phyloP scores from a whole-genome alignment of 2,113 vertebrate species.

The Sigmodon hispidus region DNA sequence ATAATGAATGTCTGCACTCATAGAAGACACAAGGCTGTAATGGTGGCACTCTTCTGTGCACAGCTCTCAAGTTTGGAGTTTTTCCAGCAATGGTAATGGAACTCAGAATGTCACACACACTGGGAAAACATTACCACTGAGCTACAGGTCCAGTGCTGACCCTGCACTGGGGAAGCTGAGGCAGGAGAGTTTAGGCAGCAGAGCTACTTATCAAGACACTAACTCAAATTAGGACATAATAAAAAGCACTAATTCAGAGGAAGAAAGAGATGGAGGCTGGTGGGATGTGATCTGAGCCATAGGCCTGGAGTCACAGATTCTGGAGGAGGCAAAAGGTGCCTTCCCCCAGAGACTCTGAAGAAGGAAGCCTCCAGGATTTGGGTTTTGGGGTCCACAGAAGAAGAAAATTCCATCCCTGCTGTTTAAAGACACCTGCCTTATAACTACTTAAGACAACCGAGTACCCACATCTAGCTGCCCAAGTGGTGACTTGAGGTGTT shows the following conservation, averaged over 20 bases:
- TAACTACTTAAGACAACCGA: fast-evolving
- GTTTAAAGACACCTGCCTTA: background rate
- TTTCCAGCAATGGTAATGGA: background rate
- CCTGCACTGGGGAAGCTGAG: background rate
- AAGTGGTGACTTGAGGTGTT: too few relatives aligned
- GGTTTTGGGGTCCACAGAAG: background rate
- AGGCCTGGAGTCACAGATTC: background rate
- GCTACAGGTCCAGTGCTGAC: too few relatives aligned
- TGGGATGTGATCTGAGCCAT: background rate
- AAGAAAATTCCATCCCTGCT: background rate
- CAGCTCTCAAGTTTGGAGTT: background rate
- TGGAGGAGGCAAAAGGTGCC: background rate
- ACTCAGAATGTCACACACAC: background rate
- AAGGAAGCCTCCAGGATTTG: background rate
- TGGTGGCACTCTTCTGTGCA: background rate
- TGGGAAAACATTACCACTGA: background rate
- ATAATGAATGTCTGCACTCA: background rate
- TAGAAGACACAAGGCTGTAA: too few relatives aligned
- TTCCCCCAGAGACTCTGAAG: background rate
- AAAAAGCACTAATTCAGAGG: background rate
- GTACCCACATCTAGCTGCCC: too few relatives aligned
- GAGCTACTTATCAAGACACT: background rate
- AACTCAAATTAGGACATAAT: background rate
- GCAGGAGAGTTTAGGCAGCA: background rate
- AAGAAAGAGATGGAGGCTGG: background rate